Evolutionary conservation across 1,140 invertebrate species (phyloP).

Genomic region (Rhopalosiphum padi): DNA sequence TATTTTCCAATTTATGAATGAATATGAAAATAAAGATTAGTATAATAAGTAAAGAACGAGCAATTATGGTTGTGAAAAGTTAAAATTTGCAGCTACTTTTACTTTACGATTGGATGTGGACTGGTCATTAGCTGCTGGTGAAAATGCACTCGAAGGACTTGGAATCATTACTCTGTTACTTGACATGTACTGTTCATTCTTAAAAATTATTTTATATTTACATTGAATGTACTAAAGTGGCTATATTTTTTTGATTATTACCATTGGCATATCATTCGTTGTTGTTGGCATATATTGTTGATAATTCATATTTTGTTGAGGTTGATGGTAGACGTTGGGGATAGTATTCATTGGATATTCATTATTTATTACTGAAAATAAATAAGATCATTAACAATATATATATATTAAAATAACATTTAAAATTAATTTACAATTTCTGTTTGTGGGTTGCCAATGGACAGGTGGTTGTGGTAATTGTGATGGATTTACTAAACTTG

Average conservation of each 20-base stretch:
- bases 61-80: conserved; percentile 30
- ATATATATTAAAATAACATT: neutral
- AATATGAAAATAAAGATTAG: neutral
- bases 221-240: conserved; percentile 23
- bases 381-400: conserved; percentile 12
- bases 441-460: conserved; percentile 32
- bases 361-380: conserved; percentile 22
- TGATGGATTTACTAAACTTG: conserved; percentile 37
- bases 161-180: conserved; percentile 51
- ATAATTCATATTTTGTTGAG: conserved; percentile 32
- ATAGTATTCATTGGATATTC: neutral
- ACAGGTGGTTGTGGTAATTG: conserved; percentile 48
- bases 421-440: conserved; percentile 40
- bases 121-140: conserved; percentile 35
- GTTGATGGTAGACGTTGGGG: neutral
- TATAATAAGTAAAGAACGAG: neutral
- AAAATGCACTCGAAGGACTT: conserved; percentile 51
- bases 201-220: conserved; percentile 50
- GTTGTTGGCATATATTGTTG: neutral
- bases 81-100: conserved; percentile 50
- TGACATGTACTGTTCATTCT: conserved; percentile 43
- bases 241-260: conserved; percentile 35
- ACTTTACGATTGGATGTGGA: conserved; percentile 39
- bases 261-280: conserved; percentile 21
- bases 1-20: neutral